A percentile compares a stretch with the other conserved stretches of the same genome.
These are phyloP conservation scores for Vulpes ferrilata DNA, from an alignment of 2,113 vertebrate species.

Conservation along the genomic window DNA sequence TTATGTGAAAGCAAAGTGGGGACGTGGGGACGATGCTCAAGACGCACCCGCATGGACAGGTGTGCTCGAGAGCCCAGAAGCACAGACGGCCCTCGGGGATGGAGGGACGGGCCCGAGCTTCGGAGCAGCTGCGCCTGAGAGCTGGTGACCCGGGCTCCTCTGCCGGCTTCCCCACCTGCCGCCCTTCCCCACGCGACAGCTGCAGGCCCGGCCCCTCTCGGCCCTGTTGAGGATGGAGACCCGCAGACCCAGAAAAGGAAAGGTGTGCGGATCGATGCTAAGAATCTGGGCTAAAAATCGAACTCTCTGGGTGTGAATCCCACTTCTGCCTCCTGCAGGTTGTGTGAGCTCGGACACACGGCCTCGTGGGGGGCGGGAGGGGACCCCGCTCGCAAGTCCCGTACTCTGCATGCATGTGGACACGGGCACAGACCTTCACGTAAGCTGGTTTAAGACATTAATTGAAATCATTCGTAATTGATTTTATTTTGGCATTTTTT, in stretches of 20 bases:
- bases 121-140: background rate
- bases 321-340: too few relatives aligned
- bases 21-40: fast-evolving
- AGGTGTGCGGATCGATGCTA: background rate
- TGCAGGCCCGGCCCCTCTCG: too few relatives aligned
- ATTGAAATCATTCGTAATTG: background rate
- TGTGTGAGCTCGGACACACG: too few relatives aligned
- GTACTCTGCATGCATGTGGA: fast-evolving
- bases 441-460: background rate
- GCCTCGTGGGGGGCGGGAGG: too few relatives aligned
- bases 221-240: too few relatives aligned
- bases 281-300: background rate
- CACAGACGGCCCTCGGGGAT: fast-evolving
- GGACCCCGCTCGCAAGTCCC: too few relatives aligned
- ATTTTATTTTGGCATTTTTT: too few relatives aligned
- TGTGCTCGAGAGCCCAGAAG: background rate
- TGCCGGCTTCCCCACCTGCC: too few relatives aligned
- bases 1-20: background rate
- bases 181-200: too few relatives aligned
- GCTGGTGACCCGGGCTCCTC: background rate
- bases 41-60: background rate
- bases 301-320: background rate
- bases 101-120: fast-evolving
- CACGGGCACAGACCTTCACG: fast-evolving
- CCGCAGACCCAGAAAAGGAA: background rate